Conservation (phyloP, 1,140 invertebrate genomes). For the Bombus picipes region DNA sequence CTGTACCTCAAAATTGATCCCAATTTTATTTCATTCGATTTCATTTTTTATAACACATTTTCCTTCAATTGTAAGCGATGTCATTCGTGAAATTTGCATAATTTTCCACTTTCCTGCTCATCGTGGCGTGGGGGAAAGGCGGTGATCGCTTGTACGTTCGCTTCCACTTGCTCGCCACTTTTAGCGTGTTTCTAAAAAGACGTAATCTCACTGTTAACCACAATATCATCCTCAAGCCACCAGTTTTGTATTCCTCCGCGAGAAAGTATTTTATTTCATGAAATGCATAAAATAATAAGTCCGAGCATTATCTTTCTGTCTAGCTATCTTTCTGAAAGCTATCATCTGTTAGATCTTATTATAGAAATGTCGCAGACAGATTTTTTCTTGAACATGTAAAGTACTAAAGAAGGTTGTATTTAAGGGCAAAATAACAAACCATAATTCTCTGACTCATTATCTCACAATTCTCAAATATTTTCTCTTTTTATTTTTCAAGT, state of each 20-base stretch:
- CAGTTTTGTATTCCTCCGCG: background rate
- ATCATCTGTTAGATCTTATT: background rate
- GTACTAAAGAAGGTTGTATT: background rate
- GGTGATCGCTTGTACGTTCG: background rate
- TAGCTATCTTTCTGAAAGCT: too few relatives aligned
- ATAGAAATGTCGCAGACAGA: background rate
- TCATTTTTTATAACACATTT: slow-evolving; percentile 3
- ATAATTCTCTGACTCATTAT: background rate
- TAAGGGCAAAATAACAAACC: background rate
- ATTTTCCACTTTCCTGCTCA: slow-evolving; percentile 9
- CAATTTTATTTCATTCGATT: too few relatives aligned
- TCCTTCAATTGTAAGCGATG: background rate
- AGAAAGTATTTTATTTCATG: slow-evolving; percentile 16
- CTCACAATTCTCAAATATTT: too few relatives aligned
- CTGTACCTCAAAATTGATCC: slow-evolving; percentile 84
- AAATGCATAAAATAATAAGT: background rate
- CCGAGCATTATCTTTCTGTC: background rate
- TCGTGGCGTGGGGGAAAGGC: background rate
- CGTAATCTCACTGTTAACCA: slow-evolving; percentile 1
- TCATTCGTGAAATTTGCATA: background rate
- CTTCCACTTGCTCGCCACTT: background rate
- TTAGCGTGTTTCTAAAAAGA: background rate
- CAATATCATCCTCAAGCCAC: slow-evolving; percentile 7
- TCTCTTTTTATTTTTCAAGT: background rate
- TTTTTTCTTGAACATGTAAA: background rate